Base-by-base conservation (phyloP, 2,113 vertebrate species). In the Amphilophus citrinellus region DNA sequence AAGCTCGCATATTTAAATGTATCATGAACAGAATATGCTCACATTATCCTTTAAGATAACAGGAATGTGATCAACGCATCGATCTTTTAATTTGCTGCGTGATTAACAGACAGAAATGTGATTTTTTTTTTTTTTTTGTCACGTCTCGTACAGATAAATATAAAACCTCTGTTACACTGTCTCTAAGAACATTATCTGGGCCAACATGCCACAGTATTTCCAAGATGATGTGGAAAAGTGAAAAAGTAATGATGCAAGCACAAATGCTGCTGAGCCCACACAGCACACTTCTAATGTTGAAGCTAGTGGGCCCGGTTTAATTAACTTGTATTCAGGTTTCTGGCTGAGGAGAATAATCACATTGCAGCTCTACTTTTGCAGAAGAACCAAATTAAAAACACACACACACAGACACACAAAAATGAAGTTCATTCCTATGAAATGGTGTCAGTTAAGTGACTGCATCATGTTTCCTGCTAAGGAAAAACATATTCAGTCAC, bases 171-270 rank as follows among this genome's bases (percentile, higher is more conserved):
- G 11, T 63, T 37, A 39, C 17, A 61, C 18, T 61, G 65, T 79
- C 63, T 71, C 50, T 63, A 79, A 22, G 22, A 65, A 76, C 77
- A 20, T 53, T 82, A 85, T 91, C 80, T 87, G 80, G 88, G 88
- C 59, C 89, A 88, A 73, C 77, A 37, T 77, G 82, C 80, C 80
- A 65, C 71, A 83, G 76, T 22, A 42, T 85, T 84, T 88, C 71
- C 24, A 60, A 71, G 78, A 84, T 75, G n/a, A 58, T 71, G 77
- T 83, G 82, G 47, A 24, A 87, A 71, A 79, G 71, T 61, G 32
- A 50, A 79, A 88, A 91, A 88, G 73, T 71, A 88, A 62, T 76
- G 88, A 93, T 80, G 80, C 79, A 84, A 91, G 84, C 90, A 84
- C 50, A 86, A 90, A 91, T 84, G 68, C n/a, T 91, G 83, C 77